Evolutionary conservation across 23 tunicate species (phyloP).

Genomic region (Trididemnum nubilum): DNA sequence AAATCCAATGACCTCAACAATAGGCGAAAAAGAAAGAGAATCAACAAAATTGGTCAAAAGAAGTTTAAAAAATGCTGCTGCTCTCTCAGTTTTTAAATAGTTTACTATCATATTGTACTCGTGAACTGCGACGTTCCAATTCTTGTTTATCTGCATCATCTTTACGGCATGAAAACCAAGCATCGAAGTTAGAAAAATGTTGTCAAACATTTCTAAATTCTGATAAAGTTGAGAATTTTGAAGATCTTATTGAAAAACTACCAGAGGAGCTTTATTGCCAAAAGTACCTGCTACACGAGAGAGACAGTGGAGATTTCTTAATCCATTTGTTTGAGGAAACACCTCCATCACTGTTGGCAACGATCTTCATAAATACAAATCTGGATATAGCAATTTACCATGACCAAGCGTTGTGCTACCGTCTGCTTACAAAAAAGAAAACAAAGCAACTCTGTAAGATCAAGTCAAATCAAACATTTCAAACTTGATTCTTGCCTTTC

Average conservation of each 20-base stretch:
- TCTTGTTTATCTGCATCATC: not conserved
- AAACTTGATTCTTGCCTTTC: slow-evolving; percentile 1
- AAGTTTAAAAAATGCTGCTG: not conserved
- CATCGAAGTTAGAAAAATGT: not conserved
- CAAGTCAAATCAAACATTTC: not conserved
- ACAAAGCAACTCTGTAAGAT: not conserved
- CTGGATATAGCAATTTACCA: slow-evolving; percentile 2
- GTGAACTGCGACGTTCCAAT: not conserved
- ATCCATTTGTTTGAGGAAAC: not conserved
- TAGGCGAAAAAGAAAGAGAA: not conserved
- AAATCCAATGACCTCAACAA: not conserved
- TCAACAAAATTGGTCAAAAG: no score
- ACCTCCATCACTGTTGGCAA: not conserved
- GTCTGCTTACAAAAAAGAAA: not conserved
- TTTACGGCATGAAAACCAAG: no score
- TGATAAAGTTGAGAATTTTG: no score
- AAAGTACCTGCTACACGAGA: not conserved
- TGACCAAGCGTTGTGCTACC: not conserved
- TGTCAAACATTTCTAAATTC: not conserved
- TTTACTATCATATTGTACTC: not conserved
- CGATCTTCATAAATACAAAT: no score
- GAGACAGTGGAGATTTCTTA: not conserved
- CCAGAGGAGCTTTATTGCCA: not conserved
- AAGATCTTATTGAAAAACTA: not conserved
- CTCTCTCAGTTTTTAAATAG: not conserved